These are phyloP conservation scores for Alexandromys fortis DNA, from an alignment of 2,113 vertebrate genomes.

Conservation along the genomic window DNA sequence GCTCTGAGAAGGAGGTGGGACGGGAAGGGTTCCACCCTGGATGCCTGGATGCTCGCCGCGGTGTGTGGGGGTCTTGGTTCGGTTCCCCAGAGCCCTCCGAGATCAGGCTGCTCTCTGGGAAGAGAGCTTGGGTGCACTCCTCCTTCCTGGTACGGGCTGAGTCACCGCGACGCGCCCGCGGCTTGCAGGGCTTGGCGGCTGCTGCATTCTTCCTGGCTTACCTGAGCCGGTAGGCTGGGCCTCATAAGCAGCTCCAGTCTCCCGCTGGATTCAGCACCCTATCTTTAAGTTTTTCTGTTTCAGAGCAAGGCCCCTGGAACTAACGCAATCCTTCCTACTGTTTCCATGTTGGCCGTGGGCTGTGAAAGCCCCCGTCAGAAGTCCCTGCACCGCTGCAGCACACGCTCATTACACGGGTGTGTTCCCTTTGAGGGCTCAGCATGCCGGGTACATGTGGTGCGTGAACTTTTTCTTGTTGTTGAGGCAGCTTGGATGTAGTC, in stretches of 20 bases:
- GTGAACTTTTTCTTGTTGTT: background rate
- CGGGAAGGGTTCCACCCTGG: background rate
- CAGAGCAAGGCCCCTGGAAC: background rate
- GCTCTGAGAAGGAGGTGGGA: background rate
- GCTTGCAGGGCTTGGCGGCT: background rate
- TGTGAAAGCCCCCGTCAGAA: background rate
- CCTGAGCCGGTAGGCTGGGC: conserved; percentile 60
- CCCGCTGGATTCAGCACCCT: no score
- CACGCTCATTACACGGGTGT: background rate
- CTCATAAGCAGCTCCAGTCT: background rate
- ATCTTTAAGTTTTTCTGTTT: background rate
- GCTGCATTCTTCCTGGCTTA: conserved; percentile 69
- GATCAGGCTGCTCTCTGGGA: conserved; percentile 39
- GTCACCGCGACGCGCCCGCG: conserved; percentile 68
- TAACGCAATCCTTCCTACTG: background rate
- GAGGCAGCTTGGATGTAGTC: background rate
- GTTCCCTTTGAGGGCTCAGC: background rate
- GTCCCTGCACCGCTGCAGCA: background rate
- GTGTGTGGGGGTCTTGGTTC: conserved; percentile 7
- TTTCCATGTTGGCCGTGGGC: background rate
- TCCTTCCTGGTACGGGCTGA: conserved; percentile 73
- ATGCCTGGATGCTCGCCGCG: background rate
- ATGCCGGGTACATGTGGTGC: background rate
- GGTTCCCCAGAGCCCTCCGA: conserved; percentile 5
- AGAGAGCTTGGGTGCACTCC: conserved; percentile 13